Percentiles rank a stretch among this genome's conserved stretches.
phyloP scores from a whole-genome alignment of 2,888 invertebrate species.

The Herminia tarsipennalis region DNA sequence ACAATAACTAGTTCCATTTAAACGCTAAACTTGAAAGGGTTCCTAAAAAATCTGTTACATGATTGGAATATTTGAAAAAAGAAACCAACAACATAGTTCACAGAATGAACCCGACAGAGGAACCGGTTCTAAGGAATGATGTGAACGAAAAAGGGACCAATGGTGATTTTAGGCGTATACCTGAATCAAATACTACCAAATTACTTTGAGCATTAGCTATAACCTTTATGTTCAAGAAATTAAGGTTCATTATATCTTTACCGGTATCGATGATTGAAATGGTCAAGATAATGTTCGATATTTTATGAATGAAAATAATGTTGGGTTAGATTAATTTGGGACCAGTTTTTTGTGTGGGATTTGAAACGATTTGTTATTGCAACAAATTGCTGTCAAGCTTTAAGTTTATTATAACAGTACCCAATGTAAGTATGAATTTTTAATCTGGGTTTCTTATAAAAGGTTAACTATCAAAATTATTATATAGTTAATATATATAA shows the following conservation, averaged over 20 bases:
- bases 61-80: slow-evolving; percentile 23
- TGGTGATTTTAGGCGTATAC: slow-evolving; percentile 24
- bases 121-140: slow-evolving; percentile 46
- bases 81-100: slow-evolving; percentile 31
- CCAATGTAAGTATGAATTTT: no score
- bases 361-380: slow-evolving; percentile 1
- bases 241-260: slow-evolving; percentile 8
- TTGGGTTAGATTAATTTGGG: slow-evolving; percentile 6
- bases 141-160: slow-evolving; percentile 36
- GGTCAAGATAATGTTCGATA: slow-evolving; percentile 7
- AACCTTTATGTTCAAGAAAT: background rate
- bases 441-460: no score
- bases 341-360: slow-evolving; percentile 2
- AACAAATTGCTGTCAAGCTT: background rate
- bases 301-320: slow-evolving; percentile 40
- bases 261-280: background rate
- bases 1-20: background rate
- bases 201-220: background rate
- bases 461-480: no score
- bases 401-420: background rate
- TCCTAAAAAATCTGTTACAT: slow-evolving; percentile 21
- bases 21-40: background rate
- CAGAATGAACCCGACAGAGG: slow-evolving; percentile 35
- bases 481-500: no score
- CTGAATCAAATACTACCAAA: slow-evolving; percentile 26